Evolutionary conservation across 2,888 invertebrate genomes (phyloP).

Genomic region (Lampropteryx suffumata): DNA sequence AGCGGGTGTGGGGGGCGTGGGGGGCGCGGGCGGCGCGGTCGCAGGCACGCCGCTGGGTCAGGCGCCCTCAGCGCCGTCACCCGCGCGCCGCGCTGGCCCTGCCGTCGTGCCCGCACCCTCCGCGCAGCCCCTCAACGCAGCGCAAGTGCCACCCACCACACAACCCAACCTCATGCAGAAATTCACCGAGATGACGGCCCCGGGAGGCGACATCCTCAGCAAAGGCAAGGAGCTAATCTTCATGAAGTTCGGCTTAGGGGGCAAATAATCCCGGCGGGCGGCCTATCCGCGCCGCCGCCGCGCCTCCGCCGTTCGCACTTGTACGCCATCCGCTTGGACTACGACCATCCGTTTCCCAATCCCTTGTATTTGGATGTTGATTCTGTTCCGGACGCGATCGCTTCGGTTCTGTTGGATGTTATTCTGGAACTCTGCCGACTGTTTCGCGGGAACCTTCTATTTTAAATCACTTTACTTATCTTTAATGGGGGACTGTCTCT

Average conservation of each 20-base stretch:
- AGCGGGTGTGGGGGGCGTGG: slow-evolving; percentile 28
- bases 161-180: slow-evolving; percentile 93
- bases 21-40: slow-evolving; percentile 29
- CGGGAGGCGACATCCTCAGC: slow-evolving; percentile 94
- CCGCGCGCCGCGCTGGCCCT: slow-evolving; percentile 75
- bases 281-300: slow-evolving; percentile 42
- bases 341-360: slow-evolving; percentile 12
- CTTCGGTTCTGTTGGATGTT: slow-evolving; percentile 31
- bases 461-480: slow-evolving; percentile 55
- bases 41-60: slow-evolving; percentile 37
- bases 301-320: slow-evolving; percentile 32
- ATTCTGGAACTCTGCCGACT: slow-evolving; percentile 45
- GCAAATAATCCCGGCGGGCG: slow-evolving; percentile 84
- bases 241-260: slow-evolving; percentile 95
- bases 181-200: slow-evolving; percentile 93
- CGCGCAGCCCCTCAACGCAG: slow-evolving; percentile 57
- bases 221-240: slow-evolving; percentile 97
- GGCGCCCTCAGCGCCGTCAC: slow-evolving; percentile 54
- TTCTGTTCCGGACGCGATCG: slow-evolving; percentile 20
- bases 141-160: slow-evolving; percentile 71
- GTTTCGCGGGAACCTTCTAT: slow-evolving; percentile 58
- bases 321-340: slow-evolving; percentile 38
- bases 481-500: slow-evolving; percentile 53
- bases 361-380: slow-evolving; percentile 22
- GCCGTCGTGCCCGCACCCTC: slow-evolving; percentile 76